Percentiles rank a stretch among this genome's conserved stretches.
Evolutionary conservation across 2,888 invertebrate species (phyloP).

Genomic region (Hirtodrosophila trivittata): DNA sequence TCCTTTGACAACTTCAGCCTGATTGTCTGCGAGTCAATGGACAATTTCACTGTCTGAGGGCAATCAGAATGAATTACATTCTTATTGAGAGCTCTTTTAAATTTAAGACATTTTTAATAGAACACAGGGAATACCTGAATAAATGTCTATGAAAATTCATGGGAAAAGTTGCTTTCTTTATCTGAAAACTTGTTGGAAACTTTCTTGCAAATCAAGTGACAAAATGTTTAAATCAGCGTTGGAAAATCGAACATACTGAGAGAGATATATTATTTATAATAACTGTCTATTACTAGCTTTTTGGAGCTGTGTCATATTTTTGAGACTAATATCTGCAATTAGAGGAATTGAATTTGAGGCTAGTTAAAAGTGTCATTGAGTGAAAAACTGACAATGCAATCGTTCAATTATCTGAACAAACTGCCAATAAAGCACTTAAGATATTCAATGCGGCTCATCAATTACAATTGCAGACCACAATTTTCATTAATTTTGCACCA

Average conservation of each 20-base stretch:
- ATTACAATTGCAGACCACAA: slow-evolving; percentile 58
- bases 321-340: no score
- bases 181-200: no score
- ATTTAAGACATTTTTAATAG: slow-evolving; percentile 6
- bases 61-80: slow-evolving; percentile 26
- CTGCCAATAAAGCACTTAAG: slow-evolving; percentile 14
- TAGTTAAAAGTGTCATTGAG: slow-evolving; percentile 2
- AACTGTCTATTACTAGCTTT: no score
- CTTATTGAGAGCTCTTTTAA: slow-evolving; percentile 19
- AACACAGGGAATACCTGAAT: no score
- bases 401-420: slow-evolving; percentile 48
- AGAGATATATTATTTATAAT: no score
- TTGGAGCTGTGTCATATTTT: no score
- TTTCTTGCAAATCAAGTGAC: no score
- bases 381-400: slow-evolving; percentile 36
- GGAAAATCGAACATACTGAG: no score
- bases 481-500: slow-evolving; percentile 28
- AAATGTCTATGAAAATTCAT: no score
- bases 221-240: no score
- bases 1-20: slow-evolving; percentile 39
- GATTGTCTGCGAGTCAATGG: slow-evolving; percentile 56
- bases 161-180: no score
- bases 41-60: slow-evolving; percentile 24
- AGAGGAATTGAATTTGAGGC: slow-evolving; percentile 10
- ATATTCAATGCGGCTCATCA: slow-evolving; percentile 48